Percentiles rank a stretch among this genome's conserved stretches.
Conservation (phyloP, 2,888 invertebrate genomes). For the Hemaris fuciformis region DNA sequence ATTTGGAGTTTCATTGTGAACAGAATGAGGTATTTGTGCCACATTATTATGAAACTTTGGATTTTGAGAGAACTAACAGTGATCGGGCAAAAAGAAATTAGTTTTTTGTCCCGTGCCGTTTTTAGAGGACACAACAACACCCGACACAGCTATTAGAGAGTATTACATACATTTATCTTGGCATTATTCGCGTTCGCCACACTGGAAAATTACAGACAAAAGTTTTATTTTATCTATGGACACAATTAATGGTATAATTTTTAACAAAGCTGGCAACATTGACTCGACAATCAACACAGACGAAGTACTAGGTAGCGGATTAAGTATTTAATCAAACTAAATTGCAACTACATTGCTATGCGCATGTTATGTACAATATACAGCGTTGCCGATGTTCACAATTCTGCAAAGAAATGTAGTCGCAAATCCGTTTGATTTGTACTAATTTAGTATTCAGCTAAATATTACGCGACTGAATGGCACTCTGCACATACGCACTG, state of each 20-base stretch:
- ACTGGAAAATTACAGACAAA: background rate
- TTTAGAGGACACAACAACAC: background rate
- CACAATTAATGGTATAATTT: slow-evolving; percentile 16
- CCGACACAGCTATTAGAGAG: background rate
- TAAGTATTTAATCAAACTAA: slow-evolving; percentile 37
- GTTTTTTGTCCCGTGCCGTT: background rate
- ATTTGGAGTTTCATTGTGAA: background rate
- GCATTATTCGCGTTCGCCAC: background rate
- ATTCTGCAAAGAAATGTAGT: slow-evolving; percentile 39
- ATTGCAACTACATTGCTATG: slow-evolving; percentile 46
- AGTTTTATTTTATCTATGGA: slow-evolving; percentile 9
- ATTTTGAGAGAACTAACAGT: background rate
- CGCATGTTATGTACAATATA: slow-evolving; percentile 56
- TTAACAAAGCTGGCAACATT: slow-evolving; percentile 27
- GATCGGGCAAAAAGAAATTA: background rate
- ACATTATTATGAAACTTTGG: slow-evolving; percentile 22
- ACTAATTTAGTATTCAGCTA: slow-evolving; percentile 50
- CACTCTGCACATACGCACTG: slow-evolving; percentile 36
- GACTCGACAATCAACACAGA: slow-evolving; percentile 51
- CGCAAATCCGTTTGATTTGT: slow-evolving; percentile 48
- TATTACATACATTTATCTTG: slow-evolving; percentile 5
- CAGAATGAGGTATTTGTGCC: slow-evolving; percentile 48
- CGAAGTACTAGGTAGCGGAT: slow-evolving; percentile 29
- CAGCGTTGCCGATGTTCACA: slow-evolving; percentile 46
- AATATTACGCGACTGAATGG: slow-evolving; percentile 39